A percentile compares a stretch with the other conserved stretches of the same genome.
phyloP scores from a whole-genome alignment of 2,888 invertebrate genomes.

The Ophonus ardosiacus region DNA sequence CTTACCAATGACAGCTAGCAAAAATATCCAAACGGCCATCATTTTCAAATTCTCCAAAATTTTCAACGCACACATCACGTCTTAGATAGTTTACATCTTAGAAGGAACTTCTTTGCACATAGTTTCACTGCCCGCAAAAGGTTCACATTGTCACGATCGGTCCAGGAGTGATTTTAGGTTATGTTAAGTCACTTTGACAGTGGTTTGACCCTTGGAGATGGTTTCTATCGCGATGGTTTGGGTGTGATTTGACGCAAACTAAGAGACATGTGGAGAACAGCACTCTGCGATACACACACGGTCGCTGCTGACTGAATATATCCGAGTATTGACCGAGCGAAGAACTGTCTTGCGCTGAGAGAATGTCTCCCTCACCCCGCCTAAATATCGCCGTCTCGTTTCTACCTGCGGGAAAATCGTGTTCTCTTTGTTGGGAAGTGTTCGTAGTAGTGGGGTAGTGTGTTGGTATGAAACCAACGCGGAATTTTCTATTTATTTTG shows the following conservation, averaged over 20 bases:
- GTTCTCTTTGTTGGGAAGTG: constrained; percentile 26
- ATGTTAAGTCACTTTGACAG: constrained; percentile 7
- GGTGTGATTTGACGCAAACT: constrained; percentile 63
- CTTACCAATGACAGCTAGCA: constrained; percentile 60
- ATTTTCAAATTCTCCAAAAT: constrained; percentile 48
- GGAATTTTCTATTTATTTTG: constrained; percentile 43
- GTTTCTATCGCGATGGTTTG: constrained; percentile 52
- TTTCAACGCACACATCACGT: constrained; percentile 59
- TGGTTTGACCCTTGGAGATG: not conserved
- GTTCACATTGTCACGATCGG: constrained; percentile 48
- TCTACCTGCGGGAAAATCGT: constrained; percentile 10
- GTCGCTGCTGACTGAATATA: constrained; percentile 59
- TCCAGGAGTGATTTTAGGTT: not conserved
- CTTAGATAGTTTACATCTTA: constrained; percentile 61
- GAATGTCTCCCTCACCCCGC: constrained; percentile 21
- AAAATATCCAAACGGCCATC: constrained; percentile 59
- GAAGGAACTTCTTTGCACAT: constrained; percentile 61
- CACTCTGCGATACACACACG: constrained; percentile 57
- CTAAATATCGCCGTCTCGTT: constrained; percentile 25
- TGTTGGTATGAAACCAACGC: constrained; percentile 22
- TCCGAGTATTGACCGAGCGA: constrained; percentile 63
- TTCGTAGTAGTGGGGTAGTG: too few species aligned
- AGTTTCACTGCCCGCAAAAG: constrained; percentile 55
- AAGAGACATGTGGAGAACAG: constrained; percentile 57
- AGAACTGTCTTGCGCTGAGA: constrained; percentile 61